Evolutionary conservation across 2,888 invertebrate species (phyloP).

Genomic region (Dexiosoma caninum): DNA sequence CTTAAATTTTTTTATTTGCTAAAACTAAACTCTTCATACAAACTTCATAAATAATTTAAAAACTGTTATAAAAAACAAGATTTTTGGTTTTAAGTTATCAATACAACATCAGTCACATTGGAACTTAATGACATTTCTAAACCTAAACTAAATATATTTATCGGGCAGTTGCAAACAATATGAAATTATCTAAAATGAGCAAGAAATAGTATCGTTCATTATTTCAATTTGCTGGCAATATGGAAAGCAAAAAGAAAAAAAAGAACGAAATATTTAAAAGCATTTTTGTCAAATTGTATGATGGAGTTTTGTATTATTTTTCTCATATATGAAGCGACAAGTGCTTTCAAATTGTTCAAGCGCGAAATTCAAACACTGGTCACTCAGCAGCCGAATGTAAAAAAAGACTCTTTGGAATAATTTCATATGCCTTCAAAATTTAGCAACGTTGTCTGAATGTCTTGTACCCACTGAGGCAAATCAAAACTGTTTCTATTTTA

Average conservation of each 20-base stretch:
- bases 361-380: constrained; percentile 50
- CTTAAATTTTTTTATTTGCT: too few relatives aligned
- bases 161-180: background rate
- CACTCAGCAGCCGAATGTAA: constrained; percentile 1
- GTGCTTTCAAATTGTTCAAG: constrained; percentile 59
- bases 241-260: background rate
- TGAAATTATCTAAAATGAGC: background rate
- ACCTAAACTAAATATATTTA: background rate
- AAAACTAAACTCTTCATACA: too few relatives aligned
- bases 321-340: constrained; percentile 57
- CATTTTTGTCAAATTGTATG: constrained; percentile 59
- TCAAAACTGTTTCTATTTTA: constrained; percentile 25
- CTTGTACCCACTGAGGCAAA: constrained; percentile 27
- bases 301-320: constrained; percentile 49
- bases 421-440: constrained; percentile 20
- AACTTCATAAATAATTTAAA: background rate
- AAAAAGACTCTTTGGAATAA: background rate
- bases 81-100: background rate
- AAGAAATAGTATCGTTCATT: constrained; percentile 34
- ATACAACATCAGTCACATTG: constrained; percentile 19
- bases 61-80: too few relatives aligned
- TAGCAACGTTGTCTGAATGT: background rate
- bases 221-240: constrained; percentile 18
- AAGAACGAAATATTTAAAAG: constrained; percentile 14
- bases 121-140: constrained; percentile 6